Base-by-base conservation (phyloP, 1,140 invertebrate species). In the Eupeodes corollae region DNA sequence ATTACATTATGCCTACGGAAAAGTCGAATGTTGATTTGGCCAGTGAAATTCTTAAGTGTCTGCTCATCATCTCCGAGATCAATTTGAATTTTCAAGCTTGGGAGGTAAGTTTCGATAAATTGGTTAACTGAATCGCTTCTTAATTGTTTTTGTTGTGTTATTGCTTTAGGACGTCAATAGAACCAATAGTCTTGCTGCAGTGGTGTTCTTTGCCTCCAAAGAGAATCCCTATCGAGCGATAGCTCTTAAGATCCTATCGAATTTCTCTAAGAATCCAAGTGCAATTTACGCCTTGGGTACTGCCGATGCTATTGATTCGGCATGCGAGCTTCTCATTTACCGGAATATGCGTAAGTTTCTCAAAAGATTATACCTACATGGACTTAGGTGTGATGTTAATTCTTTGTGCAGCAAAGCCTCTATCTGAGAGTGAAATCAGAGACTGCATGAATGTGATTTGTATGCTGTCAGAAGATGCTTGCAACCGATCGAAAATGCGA, bases 371-470 rank as follows among this genome's bases (percentile, higher is more conserved):
- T 40, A 15, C 18, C 39, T n/a, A n/a, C n/a, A n/a, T n/a, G n/a
- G n/a, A n/a, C n/a, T n/a, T n/a, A n/a, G n/a, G n/a, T n/a, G n/a
- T n/a, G n/a, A n/a, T n/a, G n/a, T n/a, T n/a, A n/a, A n/a, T n/a
- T n/a, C n/a, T n/a, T n/a, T 11, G 34, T 45, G 15, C 32, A 45
- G 47, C 34, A 10, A 61, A 54, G 31, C 54, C 63, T 2, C 34
- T 67, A 3, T 53, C 54, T 8, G 61, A 58, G 38, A 55, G 60
- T 41, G 66, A 68, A 39, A 50, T 44, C 21, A 44, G 60, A 8
- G 54, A 67, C 48, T 68, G 65, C 44, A 56, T 68, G 8, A 61
- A 65, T n/a, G 63, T 68, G 6, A 58, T 68, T 43, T 57, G 59
- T 6, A 59, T 61, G 0, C 43, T 68, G 3, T 59, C 63, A 0